Conservation (phyloP, 2,113 vertebrate genomes). For the Pleuronectes platessa region DNA sequence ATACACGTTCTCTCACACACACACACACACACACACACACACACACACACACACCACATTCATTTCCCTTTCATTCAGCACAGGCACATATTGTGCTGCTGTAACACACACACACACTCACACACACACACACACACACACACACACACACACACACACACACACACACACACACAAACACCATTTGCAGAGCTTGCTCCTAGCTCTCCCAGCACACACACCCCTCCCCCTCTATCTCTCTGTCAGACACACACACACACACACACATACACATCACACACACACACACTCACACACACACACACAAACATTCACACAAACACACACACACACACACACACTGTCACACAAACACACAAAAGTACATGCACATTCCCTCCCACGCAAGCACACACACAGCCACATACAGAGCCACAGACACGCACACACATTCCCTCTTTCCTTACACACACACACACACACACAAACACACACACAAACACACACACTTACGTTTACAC, state of each 20-base stretch:
- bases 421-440: slow-evolving; percentile 20
- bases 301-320: slow-evolving; percentile 40
- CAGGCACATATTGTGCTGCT: slow-evolving; percentile 78
- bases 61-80: slow-evolving; percentile 79
- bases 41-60: slow-evolving; percentile 64
- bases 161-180: slow-evolving; percentile 57
- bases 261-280: slow-evolving; percentile 21
- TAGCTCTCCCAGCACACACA: slow-evolving; percentile 65
- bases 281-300: slow-evolving; percentile 42
- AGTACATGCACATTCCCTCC: slow-evolving; percentile 46
- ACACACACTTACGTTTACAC: neutral
- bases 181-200: slow-evolving; percentile 74
- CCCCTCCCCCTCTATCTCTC: slow-evolving; percentile 73
- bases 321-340: slow-evolving; percentile 32
- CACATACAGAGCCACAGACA: slow-evolving; percentile 37
- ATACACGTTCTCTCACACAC: neutral
- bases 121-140: slow-evolving; percentile 42
- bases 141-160: slow-evolving; percentile 35
- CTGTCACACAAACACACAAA: slow-evolving; percentile 6
- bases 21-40: slow-evolving; percentile 38
- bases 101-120: slow-evolving; percentile 49
- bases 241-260: slow-evolving; percentile 66
- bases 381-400: slow-evolving; percentile 60
- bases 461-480: slow-evolving; percentile 26
- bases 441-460: slow-evolving; percentile 31